Conservation (phyloP, 30 jellyfish, hydroid and myxozoan genomes). For the Aurelia sp. region DNA sequence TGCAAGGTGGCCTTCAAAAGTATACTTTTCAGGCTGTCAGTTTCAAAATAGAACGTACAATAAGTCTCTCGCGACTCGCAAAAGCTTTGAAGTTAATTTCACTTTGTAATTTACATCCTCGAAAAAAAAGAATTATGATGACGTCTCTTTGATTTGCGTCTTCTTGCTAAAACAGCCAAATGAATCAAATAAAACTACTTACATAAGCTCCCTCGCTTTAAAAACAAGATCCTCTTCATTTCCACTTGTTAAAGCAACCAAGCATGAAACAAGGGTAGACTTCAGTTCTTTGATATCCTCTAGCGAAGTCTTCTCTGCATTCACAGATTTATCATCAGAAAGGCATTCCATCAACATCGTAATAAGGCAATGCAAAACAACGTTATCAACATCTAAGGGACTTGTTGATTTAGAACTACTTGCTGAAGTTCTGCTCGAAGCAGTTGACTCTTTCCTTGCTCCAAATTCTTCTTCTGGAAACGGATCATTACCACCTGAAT, state of each 20-base stretch:
- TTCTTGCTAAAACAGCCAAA: no score
- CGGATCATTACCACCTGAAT: background rate
- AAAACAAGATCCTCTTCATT: slow-evolving; percentile 48
- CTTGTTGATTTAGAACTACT: slow-evolving; percentile 30
- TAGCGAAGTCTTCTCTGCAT: slow-evolving; percentile 16
- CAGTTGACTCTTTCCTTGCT: slow-evolving; percentile 19
- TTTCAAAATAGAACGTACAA: no score
- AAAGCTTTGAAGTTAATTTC: no score
- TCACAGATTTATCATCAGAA: slow-evolving; percentile 24
- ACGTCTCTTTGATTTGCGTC: no score
- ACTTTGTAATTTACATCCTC: no score
- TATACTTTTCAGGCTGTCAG: no score
- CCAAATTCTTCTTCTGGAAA: slow-evolving; percentile 10
- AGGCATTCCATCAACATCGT: slow-evolving; percentile 49
- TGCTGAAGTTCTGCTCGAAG: slow-evolving; percentile 22
- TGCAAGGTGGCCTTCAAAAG: no score
- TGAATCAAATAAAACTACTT: no score
- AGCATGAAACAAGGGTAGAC: slow-evolving; percentile 14
- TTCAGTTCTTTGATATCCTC: slow-evolving; percentile 56
- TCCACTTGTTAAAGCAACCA: slow-evolving; percentile 42
- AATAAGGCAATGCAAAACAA: slow-evolving; percentile 35
- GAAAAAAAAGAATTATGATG: no score
- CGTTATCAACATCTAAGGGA: slow-evolving; percentile 30
- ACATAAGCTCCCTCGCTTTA: slow-evolving; percentile 51
- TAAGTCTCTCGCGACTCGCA: no score